Percentiles rank a stretch among this genome's conserved stretches.
These are phyloP conservation scores for Aricia agestis DNA, from an alignment of 1,140 invertebrate genomes.

Conservation along the genomic window DNA sequence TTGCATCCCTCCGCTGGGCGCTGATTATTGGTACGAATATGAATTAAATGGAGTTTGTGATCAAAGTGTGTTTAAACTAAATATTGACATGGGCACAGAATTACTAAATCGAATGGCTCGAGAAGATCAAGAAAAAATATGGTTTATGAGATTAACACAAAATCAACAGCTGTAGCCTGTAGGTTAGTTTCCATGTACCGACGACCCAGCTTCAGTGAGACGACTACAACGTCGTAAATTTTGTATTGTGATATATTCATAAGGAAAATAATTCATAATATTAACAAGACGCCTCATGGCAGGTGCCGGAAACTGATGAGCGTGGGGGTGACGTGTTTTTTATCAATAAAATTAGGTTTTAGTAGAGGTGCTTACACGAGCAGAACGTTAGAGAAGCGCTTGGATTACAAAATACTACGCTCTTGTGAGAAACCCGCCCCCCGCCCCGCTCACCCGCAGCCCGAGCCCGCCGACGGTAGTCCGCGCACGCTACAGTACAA, in stretches of 20 bases:
- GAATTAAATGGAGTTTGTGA: background rate
- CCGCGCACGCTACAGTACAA: conserved; percentile 20
- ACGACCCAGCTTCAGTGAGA: background rate
- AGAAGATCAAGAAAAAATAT: background rate
- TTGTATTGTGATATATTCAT: background rate
- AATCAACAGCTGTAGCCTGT: background rate
- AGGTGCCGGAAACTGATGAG: background rate
- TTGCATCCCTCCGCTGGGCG: background rate
- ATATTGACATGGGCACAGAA: too few species aligned
- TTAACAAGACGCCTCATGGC: conserved; percentile 9
- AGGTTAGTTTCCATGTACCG: background rate
- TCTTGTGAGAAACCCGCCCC: background rate
- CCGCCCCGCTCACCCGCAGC: background rate
- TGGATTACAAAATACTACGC: background rate
- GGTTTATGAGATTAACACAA: background rate
- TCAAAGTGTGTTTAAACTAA: background rate
- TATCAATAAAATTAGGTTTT: background rate
- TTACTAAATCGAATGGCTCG: too few species aligned
- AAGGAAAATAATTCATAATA: conserved; percentile 7
- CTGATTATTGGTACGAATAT: conserved; percentile 5
- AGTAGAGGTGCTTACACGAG: background rate
- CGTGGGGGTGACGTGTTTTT: background rate
- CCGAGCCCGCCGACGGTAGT: conserved; percentile 7
- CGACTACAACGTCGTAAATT: conserved; percentile 13
- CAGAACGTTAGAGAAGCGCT: background rate